Percentiles rank a stretch among this genome's conserved stretches.
Evolutionary conservation across 2,888 invertebrate genomes (phyloP).

Genomic region (Meganola albula): DNA sequence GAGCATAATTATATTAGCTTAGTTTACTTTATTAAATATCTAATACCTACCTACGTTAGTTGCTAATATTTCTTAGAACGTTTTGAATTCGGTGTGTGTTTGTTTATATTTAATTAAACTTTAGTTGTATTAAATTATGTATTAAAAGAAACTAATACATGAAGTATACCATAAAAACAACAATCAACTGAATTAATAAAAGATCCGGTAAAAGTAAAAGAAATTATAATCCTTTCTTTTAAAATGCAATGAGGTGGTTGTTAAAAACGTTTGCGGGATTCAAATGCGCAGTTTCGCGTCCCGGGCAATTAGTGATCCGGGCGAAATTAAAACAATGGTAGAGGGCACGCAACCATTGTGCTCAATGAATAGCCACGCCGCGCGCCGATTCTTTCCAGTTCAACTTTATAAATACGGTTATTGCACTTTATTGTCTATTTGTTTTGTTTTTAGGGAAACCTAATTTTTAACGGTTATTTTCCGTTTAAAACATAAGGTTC

Average conservation of each 20-base stretch:
- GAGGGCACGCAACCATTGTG: conserved; percentile 41
- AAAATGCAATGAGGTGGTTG: conserved; percentile 77
- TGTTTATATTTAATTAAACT: too few relatives aligned
- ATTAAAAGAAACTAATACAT: too few relatives aligned
- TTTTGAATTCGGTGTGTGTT: too few relatives aligned
- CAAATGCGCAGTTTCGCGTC: conserved; percentile 55
- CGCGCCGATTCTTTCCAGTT: conserved; percentile 27
- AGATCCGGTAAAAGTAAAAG: conserved; percentile 56
- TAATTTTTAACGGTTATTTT: conserved; percentile 7
- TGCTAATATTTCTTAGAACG: too few relatives aligned
- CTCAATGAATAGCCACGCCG: conserved; percentile 38
- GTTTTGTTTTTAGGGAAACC: conserved; percentile 11
- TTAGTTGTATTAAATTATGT: too few relatives aligned
- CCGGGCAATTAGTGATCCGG: conserved; percentile 71
- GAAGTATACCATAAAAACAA: conserved; percentile 40
- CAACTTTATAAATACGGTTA: conserved; percentile 24
- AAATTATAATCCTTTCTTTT: conserved; percentile 77
- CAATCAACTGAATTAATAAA: conserved; percentile 64
- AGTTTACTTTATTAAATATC: too few relatives aligned
- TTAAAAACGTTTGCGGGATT: conserved; percentile 72
- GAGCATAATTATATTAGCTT: too few relatives aligned
- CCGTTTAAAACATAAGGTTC: too few relatives aligned
- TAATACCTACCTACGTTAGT: too few relatives aligned
- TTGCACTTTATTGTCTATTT: conserved; percentile 26
- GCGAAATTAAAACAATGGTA: conserved; percentile 72